A percentile compares a stretch with the other conserved stretches of the same genome.
Evolutionary conservation across 2,797 vertebrate species (phyloP).

Genomic region (Thaleichthys pacificus): DNA sequence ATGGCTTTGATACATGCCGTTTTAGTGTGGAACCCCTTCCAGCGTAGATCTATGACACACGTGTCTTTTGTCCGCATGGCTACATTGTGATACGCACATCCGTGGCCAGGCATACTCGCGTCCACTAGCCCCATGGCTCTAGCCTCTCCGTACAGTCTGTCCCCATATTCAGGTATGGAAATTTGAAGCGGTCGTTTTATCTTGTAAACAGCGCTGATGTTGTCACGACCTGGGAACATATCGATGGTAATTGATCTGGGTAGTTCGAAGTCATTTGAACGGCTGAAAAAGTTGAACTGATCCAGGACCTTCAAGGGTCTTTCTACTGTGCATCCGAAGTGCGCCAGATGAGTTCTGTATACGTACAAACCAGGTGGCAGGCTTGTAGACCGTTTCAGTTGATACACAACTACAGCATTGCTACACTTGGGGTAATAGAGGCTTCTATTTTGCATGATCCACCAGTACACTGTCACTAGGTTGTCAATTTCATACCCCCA

Average conservation of each 20-base stretch:
- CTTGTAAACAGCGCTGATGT: not conserved
- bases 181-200: not conserved
- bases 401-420: not conserved
- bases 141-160: conserved; percentile 1
- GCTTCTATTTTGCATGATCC: no score
- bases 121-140: not conserved
- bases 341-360: not conserved
- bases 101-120: no score
- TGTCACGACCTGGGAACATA: not conserved
- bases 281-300: not conserved
- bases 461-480: no score
- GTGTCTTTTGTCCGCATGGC: conserved; percentile 1
- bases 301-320: not conserved
- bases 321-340: not conserved
- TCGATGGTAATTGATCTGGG: not conserved
- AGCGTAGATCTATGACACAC: not conserved
- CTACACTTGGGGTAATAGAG: no score
- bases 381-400: not conserved
- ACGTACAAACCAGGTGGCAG: not conserved
- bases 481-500: no score
- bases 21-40: conserved; percentile 1
- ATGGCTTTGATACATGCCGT: not conserved
- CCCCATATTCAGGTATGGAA: not conserved
- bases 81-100: not conserved
- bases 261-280: not conserved